These are phyloP conservation scores for Melanaphis sacchari DNA, from an alignment of 1,140 invertebrate genomes.

Conservation along the genomic window DNA sequence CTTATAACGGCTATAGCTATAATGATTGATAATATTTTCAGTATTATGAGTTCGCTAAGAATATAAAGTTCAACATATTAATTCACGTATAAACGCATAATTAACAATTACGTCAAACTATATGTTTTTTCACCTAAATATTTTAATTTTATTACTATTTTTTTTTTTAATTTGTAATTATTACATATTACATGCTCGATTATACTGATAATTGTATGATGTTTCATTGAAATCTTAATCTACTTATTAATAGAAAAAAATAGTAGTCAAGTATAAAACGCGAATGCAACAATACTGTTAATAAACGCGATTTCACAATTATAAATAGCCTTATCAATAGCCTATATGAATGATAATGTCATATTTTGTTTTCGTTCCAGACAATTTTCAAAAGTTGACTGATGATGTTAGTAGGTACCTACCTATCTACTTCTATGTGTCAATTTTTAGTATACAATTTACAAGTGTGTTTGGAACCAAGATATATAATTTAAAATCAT, in stretches of 20 bases:
- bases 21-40: background rate
- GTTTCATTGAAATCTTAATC: background rate
- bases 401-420: background rate
- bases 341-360: background rate
- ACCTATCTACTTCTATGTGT: no score
- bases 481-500: background rate
- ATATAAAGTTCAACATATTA: conserved; percentile 1
- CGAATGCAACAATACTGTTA: background rate
- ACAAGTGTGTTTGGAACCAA: background rate
- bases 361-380: background rate
- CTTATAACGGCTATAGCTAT: background rate
- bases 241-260: background rate
- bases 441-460: background rate
- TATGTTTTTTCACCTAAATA: conserved; percentile 1
- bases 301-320: background rate
- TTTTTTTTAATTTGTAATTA: background rate
- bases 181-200: background rate
- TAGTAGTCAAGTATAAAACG: background rate
- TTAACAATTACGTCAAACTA: background rate
- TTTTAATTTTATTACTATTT: background rate
- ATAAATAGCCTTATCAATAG: no score
- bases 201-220: conserved; percentile 6
- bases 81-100: background rate
- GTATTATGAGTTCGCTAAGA: background rate
- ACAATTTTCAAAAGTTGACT: background rate